Percentiles rank a stretch among this genome's conserved stretches.
These are phyloP conservation scores for Ganaspis sp. DNA, from an alignment of 1,140 invertebrate genomes.

Conservation along the genomic window DNA sequence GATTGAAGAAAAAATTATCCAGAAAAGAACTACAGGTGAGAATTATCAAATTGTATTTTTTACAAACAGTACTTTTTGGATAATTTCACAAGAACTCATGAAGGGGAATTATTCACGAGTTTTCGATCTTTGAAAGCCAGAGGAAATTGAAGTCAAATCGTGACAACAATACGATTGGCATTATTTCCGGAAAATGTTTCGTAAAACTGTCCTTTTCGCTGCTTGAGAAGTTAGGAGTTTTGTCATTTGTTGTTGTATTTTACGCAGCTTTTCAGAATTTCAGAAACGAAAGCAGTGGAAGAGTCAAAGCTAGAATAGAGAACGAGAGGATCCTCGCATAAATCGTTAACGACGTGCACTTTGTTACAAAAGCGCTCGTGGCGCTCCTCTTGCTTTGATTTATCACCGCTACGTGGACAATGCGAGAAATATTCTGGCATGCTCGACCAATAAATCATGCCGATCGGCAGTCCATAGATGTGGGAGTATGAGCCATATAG, in stretches of 20 bases:
- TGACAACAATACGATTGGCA: background rate
- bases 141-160: background rate
- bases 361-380: conserved; percentile 43
- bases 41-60: too few relatives aligned
- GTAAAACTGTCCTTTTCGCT: background rate
- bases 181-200: conserved; percentile 2
- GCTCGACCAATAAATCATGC: conserved; percentile 64
- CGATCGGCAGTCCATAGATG: conserved; percentile 25
- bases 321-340: conserved; percentile 61
- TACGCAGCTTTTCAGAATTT: conserved; percentile 11
- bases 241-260: conserved; percentile 13
- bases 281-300: background rate
- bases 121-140: background rate
- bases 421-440: conserved; percentile 70
- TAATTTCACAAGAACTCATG: too few relatives aligned
- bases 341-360: conserved; percentile 63
- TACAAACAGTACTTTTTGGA: too few relatives aligned
- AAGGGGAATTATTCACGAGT: too few relatives aligned
- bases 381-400: conserved; percentile 54
- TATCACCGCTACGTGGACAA: conserved; percentile 68
- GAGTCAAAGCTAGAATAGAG: conserved; percentile 8
- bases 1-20: conserved; percentile 94
- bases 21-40: conserved; percentile 82
- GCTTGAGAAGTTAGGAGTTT: background rate
- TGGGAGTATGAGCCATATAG: conserved; percentile 1